A percentile compares a stretch with the other conserved stretches of the same genome.
Evolutionary conservation across 53 echinoderm and acorn worm species (phyloP).

Genomic region (Echinarachnius parma): DNA sequence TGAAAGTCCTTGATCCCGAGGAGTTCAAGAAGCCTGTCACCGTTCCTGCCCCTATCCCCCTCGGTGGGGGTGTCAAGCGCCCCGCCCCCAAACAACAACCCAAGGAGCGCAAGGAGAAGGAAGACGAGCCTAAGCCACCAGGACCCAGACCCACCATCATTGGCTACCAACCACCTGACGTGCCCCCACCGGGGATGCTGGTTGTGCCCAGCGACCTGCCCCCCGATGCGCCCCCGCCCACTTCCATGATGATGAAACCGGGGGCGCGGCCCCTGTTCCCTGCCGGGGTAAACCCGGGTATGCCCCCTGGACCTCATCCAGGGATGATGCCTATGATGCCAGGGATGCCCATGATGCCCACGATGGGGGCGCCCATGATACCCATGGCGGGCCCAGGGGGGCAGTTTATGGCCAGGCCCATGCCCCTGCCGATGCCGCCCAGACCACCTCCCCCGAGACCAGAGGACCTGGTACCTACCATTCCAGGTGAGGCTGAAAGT

Average conservation of each 20-base stretch:
- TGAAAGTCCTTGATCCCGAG: constrained; percentile 15
- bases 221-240: constrained; percentile 20
- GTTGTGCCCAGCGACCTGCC: constrained; percentile 19
- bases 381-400: background rate
- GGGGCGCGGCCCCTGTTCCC: constrained; percentile 16
- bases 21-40: constrained; percentile 30
- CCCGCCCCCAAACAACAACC: constrained; percentile 12
- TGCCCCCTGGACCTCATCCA: no score
- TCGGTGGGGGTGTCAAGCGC: constrained; percentile 23
- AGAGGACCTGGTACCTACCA: no score
- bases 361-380: no score
- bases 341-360: no score
- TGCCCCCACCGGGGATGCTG: constrained; percentile 3
- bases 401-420: background rate
- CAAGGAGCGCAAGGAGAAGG: background rate
- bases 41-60: background rate
- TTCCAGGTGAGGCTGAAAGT: no score
- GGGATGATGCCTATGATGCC: no score
- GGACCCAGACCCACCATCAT: constrained; percentile 19
- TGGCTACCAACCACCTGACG: constrained; percentile 25
- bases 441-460: constrained; percentile 5
- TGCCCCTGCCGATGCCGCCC: background rate
- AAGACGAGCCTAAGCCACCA: no score
- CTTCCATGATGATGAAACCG: constrained; percentile 36
- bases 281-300: background rate